A percentile compares a stretch with the other conserved stretches of the same genome.
These are phyloP conservation scores for Melanocharis versteri DNA, from an alignment of 2,113 vertebrate genomes.

Conservation along the genomic window DNA sequence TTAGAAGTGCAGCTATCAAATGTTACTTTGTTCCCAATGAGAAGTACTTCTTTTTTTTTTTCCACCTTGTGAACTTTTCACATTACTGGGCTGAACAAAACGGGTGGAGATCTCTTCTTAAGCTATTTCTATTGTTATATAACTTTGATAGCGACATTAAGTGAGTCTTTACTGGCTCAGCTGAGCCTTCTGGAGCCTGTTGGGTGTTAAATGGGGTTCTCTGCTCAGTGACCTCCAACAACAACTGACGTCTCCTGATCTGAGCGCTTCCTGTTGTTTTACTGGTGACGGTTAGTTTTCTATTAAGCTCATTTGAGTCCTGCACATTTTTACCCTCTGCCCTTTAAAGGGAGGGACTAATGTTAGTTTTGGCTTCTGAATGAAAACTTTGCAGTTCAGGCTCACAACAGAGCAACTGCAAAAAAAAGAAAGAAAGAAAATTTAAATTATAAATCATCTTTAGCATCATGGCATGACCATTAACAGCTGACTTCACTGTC, in stretches of 20 bases:
- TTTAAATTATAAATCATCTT: constrained; percentile 29
- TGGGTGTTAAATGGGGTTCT: constrained; percentile 67
- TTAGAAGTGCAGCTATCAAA: neutral
- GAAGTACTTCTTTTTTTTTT: neutral
- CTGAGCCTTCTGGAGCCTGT: constrained; percentile 49
- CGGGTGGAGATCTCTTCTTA: constrained; percentile 46
- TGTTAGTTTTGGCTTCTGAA: constrained; percentile 66
- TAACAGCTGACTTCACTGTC: neutral
- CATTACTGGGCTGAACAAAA: constrained; percentile 1
- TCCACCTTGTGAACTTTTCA: constrained; percentile 47
- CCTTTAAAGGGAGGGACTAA: constrained; percentile 64
- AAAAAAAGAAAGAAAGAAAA: constrained; percentile 22
- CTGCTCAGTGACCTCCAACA: constrained; percentile 64
- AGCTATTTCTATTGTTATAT: constrained; percentile 53
- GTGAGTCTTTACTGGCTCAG: constrained; percentile 25
- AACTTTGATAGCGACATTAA: constrained; percentile 45
- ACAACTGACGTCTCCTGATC: constrained; percentile 60
- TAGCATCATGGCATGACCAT: neutral
- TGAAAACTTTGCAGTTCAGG: constrained; percentile 39
- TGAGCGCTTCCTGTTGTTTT: constrained; percentile 60
- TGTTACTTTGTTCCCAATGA: constrained; percentile 17
- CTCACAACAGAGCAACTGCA: constrained; percentile 2
- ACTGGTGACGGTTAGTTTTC: constrained; percentile 57
- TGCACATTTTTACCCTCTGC: constrained; percentile 69
- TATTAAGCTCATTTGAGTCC: constrained; percentile 67